Percentiles rank a stretch among this genome's conserved stretches.
Evolutionary conservation across 1,140 invertebrate species (phyloP).

Genomic region (Temnothorax nylanderi): DNA sequence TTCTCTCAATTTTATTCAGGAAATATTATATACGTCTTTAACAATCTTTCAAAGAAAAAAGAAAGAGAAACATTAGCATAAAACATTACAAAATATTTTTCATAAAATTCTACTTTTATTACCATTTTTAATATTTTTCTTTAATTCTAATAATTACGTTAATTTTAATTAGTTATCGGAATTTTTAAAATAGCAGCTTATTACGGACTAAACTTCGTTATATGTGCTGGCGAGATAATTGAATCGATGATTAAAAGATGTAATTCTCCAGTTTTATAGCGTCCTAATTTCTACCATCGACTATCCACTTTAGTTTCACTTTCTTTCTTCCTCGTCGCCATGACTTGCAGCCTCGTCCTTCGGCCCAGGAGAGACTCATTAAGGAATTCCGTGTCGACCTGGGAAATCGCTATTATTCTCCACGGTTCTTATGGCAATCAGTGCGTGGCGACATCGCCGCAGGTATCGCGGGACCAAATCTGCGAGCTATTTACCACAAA

Average conservation of each 20-base stretch:
- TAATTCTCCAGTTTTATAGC: not conserved
- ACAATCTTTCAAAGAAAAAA: not conserved
- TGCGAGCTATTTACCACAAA: constrained; percentile 60
- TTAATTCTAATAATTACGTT: not conserved
- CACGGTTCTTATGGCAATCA: constrained; percentile 71
- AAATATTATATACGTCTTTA: not conserved
- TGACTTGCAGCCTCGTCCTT: constrained; percentile 28
- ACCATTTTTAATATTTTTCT: not conserved
- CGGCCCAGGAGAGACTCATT: constrained; percentile 55
- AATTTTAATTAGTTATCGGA: not conserved
- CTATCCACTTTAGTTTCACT: not conserved
- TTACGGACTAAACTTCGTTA: not conserved
- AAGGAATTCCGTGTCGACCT: constrained; percentile 64
- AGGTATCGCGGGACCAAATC: constrained; percentile 70
- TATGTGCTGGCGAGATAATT: not conserved
- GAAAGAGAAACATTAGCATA: not conserved
- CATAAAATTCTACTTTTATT: not conserved
- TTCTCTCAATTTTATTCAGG: not conserved
- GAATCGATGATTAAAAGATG: constrained; percentile 21
- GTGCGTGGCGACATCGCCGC: constrained; percentile 51
- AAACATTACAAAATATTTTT: not conserved
- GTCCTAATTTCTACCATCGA: constrained; percentile 15
- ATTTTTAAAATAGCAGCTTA: not conserved
- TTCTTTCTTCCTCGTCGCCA: not conserved
- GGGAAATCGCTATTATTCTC: constrained; percentile 70